phyloP scores from a whole-genome alignment of 2,888 invertebrate genomes.

The Epinotia brunnichana region DNA sequence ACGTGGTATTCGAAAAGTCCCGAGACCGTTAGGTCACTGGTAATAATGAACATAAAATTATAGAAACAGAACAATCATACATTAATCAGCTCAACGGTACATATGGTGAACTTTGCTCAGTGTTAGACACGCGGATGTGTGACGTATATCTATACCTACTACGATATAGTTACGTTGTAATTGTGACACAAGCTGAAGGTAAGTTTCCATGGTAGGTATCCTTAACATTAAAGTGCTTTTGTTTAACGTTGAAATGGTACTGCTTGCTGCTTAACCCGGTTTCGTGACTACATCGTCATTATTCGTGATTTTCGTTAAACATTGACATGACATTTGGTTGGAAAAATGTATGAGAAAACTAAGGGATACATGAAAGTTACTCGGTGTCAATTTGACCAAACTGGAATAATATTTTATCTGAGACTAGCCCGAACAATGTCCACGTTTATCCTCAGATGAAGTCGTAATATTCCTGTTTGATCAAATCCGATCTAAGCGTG shows the following conservation, averaged over 20 bases:
- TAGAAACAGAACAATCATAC: slow-evolving; percentile 11
- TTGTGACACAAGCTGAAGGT: background rate
- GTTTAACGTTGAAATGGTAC: background rate
- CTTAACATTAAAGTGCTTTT: background rate
- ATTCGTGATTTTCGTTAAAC: no score
- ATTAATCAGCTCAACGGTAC: slow-evolving; percentile 11
- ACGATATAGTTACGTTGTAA: background rate
- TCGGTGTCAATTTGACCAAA: no score
- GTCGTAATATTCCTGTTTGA: no score
- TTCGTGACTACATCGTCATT: no score
- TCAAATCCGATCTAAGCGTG: no score
- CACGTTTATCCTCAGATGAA: no score
- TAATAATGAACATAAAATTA: background rate
- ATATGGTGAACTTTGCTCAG: slow-evolving; percentile 19
- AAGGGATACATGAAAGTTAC: no score
- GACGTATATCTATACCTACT: background rate
- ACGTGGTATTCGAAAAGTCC: slow-evolving; percentile 1
- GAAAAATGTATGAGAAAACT: no score
- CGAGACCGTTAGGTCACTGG: background rate
- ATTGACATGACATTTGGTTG: no score
- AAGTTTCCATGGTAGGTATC: background rate
- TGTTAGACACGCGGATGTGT: slow-evolving; percentile 13
- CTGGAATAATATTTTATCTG: no score
- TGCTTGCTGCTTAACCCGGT: no score
- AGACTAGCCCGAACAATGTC: no score